Evolutionary conservation across 2,797 vertebrate species (phyloP).

Genomic region (Lithobates pipiens): DNA sequence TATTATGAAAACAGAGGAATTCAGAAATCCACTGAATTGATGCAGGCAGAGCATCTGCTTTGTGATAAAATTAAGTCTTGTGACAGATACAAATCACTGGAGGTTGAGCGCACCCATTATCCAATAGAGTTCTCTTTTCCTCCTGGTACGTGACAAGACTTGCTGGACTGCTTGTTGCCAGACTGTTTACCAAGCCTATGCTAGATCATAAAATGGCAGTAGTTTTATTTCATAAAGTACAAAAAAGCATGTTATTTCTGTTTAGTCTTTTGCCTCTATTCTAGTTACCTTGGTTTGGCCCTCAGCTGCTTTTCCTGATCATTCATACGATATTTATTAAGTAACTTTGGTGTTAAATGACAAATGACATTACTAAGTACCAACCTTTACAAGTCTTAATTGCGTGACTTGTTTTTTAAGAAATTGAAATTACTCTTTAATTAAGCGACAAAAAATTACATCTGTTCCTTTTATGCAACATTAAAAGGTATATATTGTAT

Average conservation of each 20-base stretch:
- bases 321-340: too few species aligned
- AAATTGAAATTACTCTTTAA: too few species aligned
- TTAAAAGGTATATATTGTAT: slow-evolving; percentile 66
- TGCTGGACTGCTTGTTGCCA: slow-evolving; percentile 82
- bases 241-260: neutral
- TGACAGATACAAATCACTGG: slow-evolving; percentile 82
- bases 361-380: too few species aligned
- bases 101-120: slow-evolving; percentile 74
- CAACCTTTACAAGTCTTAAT: too few species aligned
- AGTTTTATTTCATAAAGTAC: neutral
- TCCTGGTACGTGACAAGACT: slow-evolving; percentile 80
- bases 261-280: neutral
- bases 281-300: neutral
- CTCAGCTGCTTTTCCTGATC: neutral
- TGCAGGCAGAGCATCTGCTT: slow-evolving; percentile 80
- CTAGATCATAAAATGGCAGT: slow-evolving; percentile 75
- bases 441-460: slow-evolving; percentile 70
- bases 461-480: slow-evolving; percentile 75
- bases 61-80: slow-evolving; percentile 82
- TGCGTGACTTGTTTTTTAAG: too few species aligned
- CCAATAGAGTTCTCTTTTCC: slow-evolving; percentile 78
- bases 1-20: slow-evolving; percentile 74
- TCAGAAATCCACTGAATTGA: slow-evolving; percentile 71
- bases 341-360: neutral
- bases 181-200: slow-evolving; percentile 79